Evolutionary conservation across 2,797 vertebrate genomes (phyloP), one percentile per base, ranked within the genome.

Genomic region (Hylomyscus alleni): DNA sequence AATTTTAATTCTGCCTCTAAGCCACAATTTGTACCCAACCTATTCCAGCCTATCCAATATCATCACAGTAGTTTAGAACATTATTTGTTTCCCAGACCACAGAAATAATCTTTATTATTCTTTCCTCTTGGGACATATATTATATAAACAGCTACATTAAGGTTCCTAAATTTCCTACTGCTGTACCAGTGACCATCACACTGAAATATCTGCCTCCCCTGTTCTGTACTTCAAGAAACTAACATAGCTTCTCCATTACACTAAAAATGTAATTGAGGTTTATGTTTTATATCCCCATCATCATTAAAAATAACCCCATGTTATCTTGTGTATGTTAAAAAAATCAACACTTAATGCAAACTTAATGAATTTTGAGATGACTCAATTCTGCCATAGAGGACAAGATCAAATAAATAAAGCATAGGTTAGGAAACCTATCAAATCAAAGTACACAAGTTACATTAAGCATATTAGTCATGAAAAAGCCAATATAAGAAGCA

Each of bases 1-100:
- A 69, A 75, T 94, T 83, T 75, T 84, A 94, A 91, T 83, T 95
- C 5, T 69, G 44, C 20, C 40, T 91, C 19, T 26, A 93, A 91
- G 93, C 52, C 90, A 52, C 82, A 85, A 89, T 76, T 86, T 78
- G 13, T 52, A 13, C 6, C 50, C 91, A 15, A 76, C 31, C 6
- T 37, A 81, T 95, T 91, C 13, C 82, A 15, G 84, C 17, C n/a
- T 75, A 14, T 80, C 62, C 58, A 67, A 67, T 82, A 87, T 13
- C 6, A 50, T 26, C 80, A 56, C 1, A 65, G 14, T 84, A 12
- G 1, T 26, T 97, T 91, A 86, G 19, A 29, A 80, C 65, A 86
- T 24, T 87, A 73, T 56, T 84, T 92, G 17, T 67, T 92, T 88
- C 82, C 40, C n/a, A 69, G 15, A 76, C 31, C 40, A 76, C 34